phyloP scores from a whole-genome alignment of 2,113 vertebrate genomes.

The Eptesicus fuscus region DNA sequence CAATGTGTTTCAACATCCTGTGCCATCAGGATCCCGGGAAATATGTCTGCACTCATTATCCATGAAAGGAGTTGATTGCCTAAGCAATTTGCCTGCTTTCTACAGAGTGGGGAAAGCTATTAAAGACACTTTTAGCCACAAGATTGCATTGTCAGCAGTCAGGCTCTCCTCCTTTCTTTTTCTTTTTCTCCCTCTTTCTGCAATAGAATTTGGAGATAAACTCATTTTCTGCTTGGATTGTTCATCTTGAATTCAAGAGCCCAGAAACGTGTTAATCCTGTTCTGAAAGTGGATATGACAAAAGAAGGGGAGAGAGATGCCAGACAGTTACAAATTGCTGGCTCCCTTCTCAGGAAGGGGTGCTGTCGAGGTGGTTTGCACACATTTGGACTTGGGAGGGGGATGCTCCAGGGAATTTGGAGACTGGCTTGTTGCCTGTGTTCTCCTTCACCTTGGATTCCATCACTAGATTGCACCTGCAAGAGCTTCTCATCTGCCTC shows the following conservation, averaged over 20 bases:
- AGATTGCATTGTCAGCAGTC: not conserved
- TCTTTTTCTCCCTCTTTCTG: not conserved
- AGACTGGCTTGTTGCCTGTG: not conserved
- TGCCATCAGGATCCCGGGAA: not conserved
- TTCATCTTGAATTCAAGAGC: constrained; percentile 7
- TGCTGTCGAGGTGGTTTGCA: not conserved
- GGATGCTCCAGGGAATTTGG: not conserved
- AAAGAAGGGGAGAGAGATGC: not conserved
- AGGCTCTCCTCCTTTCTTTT: not conserved
- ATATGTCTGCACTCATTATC: constrained; percentile 59
- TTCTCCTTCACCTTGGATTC: not conserved
- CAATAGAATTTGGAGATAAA: constrained; percentile 46
- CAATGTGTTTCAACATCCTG: constrained; percentile 51
- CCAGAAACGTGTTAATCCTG: not conserved
- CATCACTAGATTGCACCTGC: too few relatives aligned
- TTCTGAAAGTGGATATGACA: not conserved
- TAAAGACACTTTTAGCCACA: constrained; percentile 2
- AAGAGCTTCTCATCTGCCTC: not conserved
- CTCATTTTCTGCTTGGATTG: not conserved
- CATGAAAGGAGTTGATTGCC: constrained; percentile 35
- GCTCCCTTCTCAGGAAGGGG: not conserved
- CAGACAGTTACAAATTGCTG: not conserved
- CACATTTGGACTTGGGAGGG: not conserved
- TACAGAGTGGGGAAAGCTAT: not conserved
- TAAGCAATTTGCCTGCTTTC: constrained; percentile 42